Evolutionary conservation across 2,797 vertebrate genomes (phyloP).

Genomic region (Chlorospingus semifuscus): DNA sequence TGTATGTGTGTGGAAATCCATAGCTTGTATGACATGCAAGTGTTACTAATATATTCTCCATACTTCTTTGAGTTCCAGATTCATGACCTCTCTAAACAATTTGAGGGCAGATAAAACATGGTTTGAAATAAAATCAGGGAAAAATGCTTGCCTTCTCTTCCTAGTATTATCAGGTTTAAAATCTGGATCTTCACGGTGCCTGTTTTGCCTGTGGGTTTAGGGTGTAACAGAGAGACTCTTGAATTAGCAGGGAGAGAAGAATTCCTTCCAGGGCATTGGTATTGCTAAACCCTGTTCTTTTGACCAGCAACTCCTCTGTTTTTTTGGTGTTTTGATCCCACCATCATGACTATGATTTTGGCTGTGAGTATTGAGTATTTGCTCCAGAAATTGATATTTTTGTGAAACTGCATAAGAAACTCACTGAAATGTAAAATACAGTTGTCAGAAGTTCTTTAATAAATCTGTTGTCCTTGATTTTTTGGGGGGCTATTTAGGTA

Average conservation of each 20-base stretch:
- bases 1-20: not conserved
- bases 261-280: conserved; percentile 13
- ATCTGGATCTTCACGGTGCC: not conserved
- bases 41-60: not conserved
- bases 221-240: not conserved
- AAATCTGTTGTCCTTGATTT: not conserved
- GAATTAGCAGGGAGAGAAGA: conserved; percentile 2
- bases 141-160: not conserved
- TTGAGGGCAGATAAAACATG: not conserved
- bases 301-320: not conserved
- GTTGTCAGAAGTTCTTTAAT: not conserved
- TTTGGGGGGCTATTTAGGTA: not conserved
- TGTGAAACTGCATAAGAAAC: not conserved
- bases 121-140: not conserved
- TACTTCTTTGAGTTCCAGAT: not conserved
- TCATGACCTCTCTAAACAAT: not conserved
- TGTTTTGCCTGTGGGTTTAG: conserved; percentile 15
- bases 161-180: not conserved
- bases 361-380: not conserved
- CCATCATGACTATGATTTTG: not conserved
- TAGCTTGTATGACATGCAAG: not conserved
- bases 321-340: not conserved
- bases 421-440: not conserved
- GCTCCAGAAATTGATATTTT: not conserved
- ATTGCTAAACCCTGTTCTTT: not conserved